Percentiles rank a stretch among this genome's conserved stretches.
phyloP scores from a whole-genome alignment of 37 sponge, comb jelly and placozoan genomes.

The Bolinopsis microptera region DNA sequence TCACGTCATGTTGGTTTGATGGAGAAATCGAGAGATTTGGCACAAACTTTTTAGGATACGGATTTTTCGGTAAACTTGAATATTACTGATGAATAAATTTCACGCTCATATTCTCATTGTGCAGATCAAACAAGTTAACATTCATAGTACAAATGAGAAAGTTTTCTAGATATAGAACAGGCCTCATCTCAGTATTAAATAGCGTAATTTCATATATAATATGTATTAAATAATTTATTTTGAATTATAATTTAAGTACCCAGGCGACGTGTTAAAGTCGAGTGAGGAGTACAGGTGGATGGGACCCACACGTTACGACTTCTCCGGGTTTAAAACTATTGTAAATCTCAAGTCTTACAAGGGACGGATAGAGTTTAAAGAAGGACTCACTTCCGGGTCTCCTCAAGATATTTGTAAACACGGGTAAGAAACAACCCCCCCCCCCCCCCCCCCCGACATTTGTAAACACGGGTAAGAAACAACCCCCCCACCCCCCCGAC shows the following conservation, averaged over 20 bases:
- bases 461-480: constrained; percentile 22
- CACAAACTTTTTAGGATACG: background rate
- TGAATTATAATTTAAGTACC: no score
- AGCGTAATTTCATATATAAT: no score
- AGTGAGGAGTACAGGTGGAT: constrained; percentile 22
- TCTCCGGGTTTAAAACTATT: background rate
- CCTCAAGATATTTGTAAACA: background rate
- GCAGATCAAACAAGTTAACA: no score
- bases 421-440: background rate
- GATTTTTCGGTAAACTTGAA: background rate
- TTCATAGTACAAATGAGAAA: no score
- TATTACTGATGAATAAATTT: background rate
- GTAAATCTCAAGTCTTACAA: background rate
- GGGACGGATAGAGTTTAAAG: background rate
- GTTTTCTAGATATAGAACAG: no score
- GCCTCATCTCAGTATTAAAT: no score
- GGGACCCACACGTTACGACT: constrained; percentile 12
- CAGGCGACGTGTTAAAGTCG: constrained; percentile 11
- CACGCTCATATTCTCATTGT: background rate
- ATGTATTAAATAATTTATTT: no score
- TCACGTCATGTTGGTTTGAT: background rate
- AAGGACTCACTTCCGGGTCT: background rate
- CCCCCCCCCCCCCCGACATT: background rate
- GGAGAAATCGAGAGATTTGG: constrained; percentile 15
- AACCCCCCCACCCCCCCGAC: no score